Evolutionary conservation across 2,113 vertebrate genomes (phyloP).

Genomic region (Anolis sagrei): DNA sequence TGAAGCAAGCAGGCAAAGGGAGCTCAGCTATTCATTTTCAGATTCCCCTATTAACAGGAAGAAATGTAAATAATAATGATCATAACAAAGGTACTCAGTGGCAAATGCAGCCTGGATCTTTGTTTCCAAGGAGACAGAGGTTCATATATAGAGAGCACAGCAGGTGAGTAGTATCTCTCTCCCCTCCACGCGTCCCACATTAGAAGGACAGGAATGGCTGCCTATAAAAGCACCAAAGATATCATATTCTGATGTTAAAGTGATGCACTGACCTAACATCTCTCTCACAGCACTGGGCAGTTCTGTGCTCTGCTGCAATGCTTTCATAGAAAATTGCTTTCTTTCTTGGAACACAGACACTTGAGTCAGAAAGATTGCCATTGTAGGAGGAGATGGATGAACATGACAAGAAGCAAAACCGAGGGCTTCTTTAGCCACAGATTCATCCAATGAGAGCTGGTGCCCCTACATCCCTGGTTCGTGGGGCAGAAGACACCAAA

Average conservation of each 20-base stretch:
- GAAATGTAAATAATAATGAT: not conserved
- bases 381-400: not conserved
- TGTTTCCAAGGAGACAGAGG: constrained; percentile 55
- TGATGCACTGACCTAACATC: accelerated
- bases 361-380: not conserved
- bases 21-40: not conserved
- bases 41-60: not conserved
- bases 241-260: not conserved
- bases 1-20: not conserved
- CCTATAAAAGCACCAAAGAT: not conserved
- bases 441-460: too few relatives aligned
- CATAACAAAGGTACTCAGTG: constrained; percentile 6
- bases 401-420: not conserved
- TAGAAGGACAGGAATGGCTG: constrained; percentile 4
- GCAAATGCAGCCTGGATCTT: not conserved
- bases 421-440: not conserved
- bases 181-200: not conserved
- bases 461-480: too few relatives aligned
- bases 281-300: not conserved
- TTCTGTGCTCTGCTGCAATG: too few relatives aligned
- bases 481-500: too few relatives aligned
- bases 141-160: constrained; percentile 5
- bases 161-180: constrained; percentile 6
- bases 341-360: not conserved
- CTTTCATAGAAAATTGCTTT: not conserved